phyloP scores from a whole-genome alignment of 2,113 vertebrate species.

The Heliornis fulica region DNA sequence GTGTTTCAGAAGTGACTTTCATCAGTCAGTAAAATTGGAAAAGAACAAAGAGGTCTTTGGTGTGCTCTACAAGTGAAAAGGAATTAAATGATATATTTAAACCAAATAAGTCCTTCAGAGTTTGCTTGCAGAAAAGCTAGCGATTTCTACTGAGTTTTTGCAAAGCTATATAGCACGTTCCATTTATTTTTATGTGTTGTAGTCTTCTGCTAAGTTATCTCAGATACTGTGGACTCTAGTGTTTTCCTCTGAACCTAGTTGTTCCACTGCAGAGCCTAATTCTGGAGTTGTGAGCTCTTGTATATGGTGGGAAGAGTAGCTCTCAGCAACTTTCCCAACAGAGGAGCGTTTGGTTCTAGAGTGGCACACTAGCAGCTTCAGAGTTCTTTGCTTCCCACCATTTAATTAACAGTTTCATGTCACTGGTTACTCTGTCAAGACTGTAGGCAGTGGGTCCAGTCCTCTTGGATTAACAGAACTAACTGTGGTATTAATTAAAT shows the following conservation, averaged over 20 bases:
- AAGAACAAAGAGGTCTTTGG: background rate
- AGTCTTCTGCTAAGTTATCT: background rate
- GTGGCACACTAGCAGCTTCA: background rate
- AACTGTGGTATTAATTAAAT: background rate
- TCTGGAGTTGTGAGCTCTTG: background rate
- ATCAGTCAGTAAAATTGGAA: background rate
- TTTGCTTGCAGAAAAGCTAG: background rate
- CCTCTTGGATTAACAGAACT: background rate
- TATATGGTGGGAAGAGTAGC: background rate
- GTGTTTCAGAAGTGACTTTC: background rate
- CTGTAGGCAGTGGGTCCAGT: background rate
- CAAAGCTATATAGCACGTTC: background rate
- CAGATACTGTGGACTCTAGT: background rate
- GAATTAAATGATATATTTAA: background rate
- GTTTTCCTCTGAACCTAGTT: background rate
- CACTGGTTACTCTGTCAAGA: background rate
- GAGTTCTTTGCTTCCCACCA: background rate
- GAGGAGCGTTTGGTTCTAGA: background rate
- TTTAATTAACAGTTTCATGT: background rate
- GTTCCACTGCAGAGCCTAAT: background rate
- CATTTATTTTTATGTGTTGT: background rate
- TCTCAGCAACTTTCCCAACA: background rate
- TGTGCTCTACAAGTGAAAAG: background rate
- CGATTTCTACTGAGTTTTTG: background rate
- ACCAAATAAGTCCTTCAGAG: background rate